These are phyloP conservation scores for Pangasius larnaudii DNA, from an alignment of 2,797 vertebrate genomes.

Conservation along the genomic window DNA sequence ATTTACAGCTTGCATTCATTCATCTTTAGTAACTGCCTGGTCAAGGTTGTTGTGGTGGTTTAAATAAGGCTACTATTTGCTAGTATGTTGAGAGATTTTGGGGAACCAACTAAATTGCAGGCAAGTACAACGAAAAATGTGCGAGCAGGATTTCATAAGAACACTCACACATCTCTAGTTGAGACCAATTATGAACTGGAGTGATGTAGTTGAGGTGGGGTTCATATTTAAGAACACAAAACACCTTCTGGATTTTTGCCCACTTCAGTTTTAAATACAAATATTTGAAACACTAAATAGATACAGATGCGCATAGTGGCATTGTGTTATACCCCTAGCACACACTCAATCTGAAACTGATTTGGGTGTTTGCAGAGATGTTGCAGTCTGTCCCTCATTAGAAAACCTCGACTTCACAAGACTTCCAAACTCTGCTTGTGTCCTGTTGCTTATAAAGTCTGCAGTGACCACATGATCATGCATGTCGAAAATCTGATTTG, in stretches of 20 bases:
- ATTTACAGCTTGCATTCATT: neutral
- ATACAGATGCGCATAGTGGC: neutral
- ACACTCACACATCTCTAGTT: neutral
- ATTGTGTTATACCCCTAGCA: neutral
- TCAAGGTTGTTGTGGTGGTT: neutral
- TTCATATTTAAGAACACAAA: neutral
- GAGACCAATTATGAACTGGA: neutral
- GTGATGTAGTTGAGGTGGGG: neutral
- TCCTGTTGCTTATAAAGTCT: conserved; percentile 22
- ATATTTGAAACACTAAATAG: neutral
- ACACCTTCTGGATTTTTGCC: neutral
- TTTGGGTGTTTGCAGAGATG: conserved; percentile 14
- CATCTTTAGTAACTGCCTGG: neutral
- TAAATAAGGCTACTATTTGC: neutral
- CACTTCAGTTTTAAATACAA: neutral
- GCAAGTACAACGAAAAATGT: neutral
- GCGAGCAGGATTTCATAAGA: neutral
- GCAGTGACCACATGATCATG: conserved; percentile 23
- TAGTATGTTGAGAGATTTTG: neutral
- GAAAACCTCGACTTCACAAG: conserved; percentile 6
- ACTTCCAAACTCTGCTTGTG: neutral
- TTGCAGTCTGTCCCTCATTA: conserved; percentile 32
- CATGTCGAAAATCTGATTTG: conserved; percentile 61
- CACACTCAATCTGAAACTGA: conserved; percentile 25
- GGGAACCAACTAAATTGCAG: neutral